Conservation (phyloP, 92 coral and sea anemone genomes). For the Plumapathes pennacea region DNA sequence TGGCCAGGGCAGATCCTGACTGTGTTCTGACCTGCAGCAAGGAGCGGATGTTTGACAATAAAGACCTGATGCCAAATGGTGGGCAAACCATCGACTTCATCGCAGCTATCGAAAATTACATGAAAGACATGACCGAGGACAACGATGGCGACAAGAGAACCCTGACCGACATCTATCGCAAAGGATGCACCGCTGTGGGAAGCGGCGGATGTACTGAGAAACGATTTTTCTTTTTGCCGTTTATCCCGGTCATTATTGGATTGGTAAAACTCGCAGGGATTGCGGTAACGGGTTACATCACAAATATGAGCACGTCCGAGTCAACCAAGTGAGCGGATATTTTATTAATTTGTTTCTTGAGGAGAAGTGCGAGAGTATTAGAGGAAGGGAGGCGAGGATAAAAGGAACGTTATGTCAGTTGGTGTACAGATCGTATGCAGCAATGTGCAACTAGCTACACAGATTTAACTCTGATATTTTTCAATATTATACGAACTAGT, state of each 20-base stretch:
- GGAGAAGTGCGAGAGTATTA: too few species aligned
- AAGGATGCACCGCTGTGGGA: constrained; percentile 14
- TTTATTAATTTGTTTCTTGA: too few species aligned
- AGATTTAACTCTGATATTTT: too few species aligned
- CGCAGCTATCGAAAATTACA: background rate
- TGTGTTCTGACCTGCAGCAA: constrained; percentile 19
- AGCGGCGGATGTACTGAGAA: constrained; percentile 15
- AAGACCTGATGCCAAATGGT: constrained; percentile 5
- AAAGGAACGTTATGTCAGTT: too few species aligned
- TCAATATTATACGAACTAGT: too few species aligned
- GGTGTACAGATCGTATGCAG: too few species aligned
- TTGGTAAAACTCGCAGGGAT: constrained; percentile 7
- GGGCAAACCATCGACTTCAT: background rate
- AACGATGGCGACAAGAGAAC: background rate
- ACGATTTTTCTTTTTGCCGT: background rate
- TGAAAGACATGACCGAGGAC: background rate
- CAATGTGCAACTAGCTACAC: too few species aligned
- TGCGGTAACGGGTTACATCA: constrained; percentile 3
- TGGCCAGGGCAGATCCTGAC: constrained; percentile 11
- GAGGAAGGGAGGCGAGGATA: too few species aligned
- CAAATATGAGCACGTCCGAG: constrained; percentile 1
- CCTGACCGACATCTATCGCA: background rate
- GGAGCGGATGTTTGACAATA: constrained; percentile 4
- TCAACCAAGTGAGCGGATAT: constrained; percentile 17
- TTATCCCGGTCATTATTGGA: constrained; percentile 2